Conservation (phyloP, 2,113 vertebrate genomes). For the Oenanthe oenanthe region DNA sequence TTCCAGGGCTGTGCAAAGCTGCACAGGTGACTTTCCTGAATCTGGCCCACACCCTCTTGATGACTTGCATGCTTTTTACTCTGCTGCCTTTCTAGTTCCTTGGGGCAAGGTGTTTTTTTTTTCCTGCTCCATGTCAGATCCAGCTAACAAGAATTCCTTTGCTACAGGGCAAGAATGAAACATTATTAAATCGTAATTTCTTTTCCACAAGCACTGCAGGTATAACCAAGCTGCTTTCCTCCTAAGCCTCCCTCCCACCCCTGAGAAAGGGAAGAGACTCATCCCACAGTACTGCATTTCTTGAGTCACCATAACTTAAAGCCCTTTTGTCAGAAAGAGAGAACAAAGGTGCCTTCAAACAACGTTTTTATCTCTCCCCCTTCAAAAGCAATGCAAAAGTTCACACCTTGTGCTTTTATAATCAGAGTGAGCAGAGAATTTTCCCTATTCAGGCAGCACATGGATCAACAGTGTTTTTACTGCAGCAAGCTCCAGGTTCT, state of each 20-base stretch:
- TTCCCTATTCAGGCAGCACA: neutral
- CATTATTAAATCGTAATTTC: neutral
- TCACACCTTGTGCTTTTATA: neutral
- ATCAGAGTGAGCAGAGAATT: neutral
- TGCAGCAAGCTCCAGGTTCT: neutral
- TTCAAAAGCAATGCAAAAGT: neutral
- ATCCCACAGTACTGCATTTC: neutral
- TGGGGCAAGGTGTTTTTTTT: neutral
- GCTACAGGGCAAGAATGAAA: neutral
- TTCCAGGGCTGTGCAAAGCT: neutral
- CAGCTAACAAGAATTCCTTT: neutral
- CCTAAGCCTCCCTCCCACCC: neutral
- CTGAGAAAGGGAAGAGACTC: neutral
- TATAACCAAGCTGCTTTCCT: neutral
- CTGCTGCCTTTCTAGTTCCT: neutral
- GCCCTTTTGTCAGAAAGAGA: neutral
- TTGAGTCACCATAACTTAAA: neutral
- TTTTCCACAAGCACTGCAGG: neutral
- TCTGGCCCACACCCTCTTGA: neutral
- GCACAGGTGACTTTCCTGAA: neutral
- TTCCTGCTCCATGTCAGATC: neutral
- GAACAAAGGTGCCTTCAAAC: neutral
- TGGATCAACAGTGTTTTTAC: neutral
- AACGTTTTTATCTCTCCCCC: neutral
- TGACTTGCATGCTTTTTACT: neutral